Evolutionary conservation across 2,113 vertebrate species (phyloP).

Genomic region (Erinaceus europaeus): DNA sequence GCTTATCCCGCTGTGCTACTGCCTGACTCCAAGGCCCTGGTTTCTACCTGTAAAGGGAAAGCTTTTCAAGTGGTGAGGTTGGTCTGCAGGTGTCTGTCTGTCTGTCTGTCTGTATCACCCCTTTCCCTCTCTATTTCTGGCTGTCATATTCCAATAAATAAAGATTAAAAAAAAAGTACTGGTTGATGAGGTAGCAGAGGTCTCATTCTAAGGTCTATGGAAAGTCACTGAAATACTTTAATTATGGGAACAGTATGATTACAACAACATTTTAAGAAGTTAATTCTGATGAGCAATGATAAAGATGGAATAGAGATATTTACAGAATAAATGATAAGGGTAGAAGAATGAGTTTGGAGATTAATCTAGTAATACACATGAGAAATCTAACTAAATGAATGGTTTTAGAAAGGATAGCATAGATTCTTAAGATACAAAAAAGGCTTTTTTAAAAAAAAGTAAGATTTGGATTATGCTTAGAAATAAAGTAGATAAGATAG

Average conservation of each 20-base stretch:
- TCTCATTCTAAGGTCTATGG: not conserved
- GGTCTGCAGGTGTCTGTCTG: no score
- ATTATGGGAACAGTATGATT: not conserved
- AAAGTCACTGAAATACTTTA: not conserved
- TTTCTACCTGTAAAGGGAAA: no score
- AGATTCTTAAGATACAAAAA: not conserved
- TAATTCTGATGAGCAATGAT: not conserved
- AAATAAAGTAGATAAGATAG: not conserved
- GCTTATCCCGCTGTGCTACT: no score
- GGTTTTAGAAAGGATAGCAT: not conserved
- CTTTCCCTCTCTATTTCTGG: no score
- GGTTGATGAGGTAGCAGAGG: not conserved
- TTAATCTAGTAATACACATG: not conserved
- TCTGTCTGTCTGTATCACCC: no score
- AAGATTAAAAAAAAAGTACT: not conserved
- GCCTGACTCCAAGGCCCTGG: no score
- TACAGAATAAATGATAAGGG: not conserved
- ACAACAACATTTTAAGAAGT: conserved; percentile 19
- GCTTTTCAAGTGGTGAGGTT: no score
- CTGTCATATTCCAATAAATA: no score
- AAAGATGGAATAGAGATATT: not conserved
- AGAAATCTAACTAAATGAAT: not conserved
- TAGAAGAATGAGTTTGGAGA: conserved; percentile 1
- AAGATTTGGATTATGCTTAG: not conserved
- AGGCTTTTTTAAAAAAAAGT: not conserved